Percentiles rank a stretch among this genome's conserved stretches.
Conservation (phyloP, 2,797 vertebrate genomes). For the Muraenolepis orangiensis region DNA sequence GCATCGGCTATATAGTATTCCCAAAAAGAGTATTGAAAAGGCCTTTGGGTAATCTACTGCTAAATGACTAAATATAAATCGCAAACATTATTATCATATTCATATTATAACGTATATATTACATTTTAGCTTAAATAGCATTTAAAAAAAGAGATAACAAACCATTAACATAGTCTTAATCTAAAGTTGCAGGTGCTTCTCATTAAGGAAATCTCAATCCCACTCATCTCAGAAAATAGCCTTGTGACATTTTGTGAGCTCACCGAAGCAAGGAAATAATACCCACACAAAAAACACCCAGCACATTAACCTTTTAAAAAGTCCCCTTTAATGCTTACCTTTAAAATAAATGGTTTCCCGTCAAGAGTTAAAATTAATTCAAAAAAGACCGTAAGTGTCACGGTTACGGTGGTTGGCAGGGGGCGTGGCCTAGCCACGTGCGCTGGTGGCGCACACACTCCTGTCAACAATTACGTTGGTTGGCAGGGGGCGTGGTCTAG, state of each 20-base stretch:
- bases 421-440: too few relatives aligned
- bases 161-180: neutral
- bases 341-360: neutral
- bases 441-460: too few relatives aligned
- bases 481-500: too few relatives aligned
- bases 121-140: neutral
- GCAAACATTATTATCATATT: neutral
- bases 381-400: neutral
- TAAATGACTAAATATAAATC: neutral
- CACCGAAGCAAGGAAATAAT: neutral
- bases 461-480: too few relatives aligned
- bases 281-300: neutral
- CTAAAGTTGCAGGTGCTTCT: neutral
- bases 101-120: neutral
- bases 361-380: neutral
- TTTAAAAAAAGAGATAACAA: too few relatives aligned
- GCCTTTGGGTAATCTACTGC: neutral
- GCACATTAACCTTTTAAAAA: neutral
- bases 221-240: conserved; percentile 4
- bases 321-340: neutral
- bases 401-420: too few relatives aligned
- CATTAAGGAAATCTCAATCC: neutral
- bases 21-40: neutral
- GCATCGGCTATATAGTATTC: neutral
- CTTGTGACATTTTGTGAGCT: conserved; percentile 5